phyloP scores from a whole-genome alignment of 2,888 invertebrate species.

The Bhutanitis thaidina region DNA sequence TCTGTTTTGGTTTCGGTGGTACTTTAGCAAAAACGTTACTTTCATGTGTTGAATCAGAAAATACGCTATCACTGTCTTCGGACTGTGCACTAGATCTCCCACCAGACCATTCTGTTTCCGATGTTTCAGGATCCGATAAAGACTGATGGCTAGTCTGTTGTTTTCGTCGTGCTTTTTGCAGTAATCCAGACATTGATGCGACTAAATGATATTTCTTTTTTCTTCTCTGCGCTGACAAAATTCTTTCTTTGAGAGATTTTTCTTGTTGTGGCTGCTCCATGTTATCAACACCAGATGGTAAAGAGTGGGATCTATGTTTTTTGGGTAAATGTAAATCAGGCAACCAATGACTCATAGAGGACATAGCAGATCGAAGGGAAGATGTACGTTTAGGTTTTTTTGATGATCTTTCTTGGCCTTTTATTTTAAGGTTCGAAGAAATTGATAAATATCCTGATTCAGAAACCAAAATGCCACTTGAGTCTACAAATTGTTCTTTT shows the following conservation, averaged over 20 bases:
- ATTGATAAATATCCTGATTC: slow-evolving; percentile 89
- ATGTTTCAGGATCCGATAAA: slow-evolving; percentile 87
- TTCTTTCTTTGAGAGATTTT: slow-evolving; percentile 68
- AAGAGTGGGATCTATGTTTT: slow-evolving; percentile 89
- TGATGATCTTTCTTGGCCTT: slow-evolving; percentile 73
- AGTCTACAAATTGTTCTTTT: slow-evolving; percentile 69
- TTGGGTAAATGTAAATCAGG: slow-evolving; percentile 90
- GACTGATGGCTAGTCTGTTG: slow-evolving; percentile 82
- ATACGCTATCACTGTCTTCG: slow-evolving; percentile 87
- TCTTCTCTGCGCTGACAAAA: slow-evolving; percentile 75
- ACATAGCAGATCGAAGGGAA: slow-evolving; percentile 89
- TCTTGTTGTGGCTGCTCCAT: slow-evolving; percentile 71
- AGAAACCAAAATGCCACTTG: slow-evolving; percentile 83
- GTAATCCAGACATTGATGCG: slow-evolving; percentile 90
- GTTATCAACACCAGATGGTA: slow-evolving; percentile 85
- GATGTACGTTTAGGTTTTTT: slow-evolving; percentile 87
- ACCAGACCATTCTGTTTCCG: slow-evolving; percentile 85
- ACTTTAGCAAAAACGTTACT: slow-evolving; percentile 83
- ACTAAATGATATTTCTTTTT: slow-evolving; percentile 91
- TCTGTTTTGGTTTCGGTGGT: slow-evolving; percentile 61
- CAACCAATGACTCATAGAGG: slow-evolving; percentile 88
- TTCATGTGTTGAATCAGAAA: slow-evolving; percentile 84
- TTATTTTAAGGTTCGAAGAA: slow-evolving; percentile 82
- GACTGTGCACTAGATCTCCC: slow-evolving; percentile 84
- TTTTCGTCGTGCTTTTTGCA: slow-evolving; percentile 90